Base-by-base conservation (phyloP, 2,888 invertebrate genomes). In the Yponomeuta cagnagella region DNA sequence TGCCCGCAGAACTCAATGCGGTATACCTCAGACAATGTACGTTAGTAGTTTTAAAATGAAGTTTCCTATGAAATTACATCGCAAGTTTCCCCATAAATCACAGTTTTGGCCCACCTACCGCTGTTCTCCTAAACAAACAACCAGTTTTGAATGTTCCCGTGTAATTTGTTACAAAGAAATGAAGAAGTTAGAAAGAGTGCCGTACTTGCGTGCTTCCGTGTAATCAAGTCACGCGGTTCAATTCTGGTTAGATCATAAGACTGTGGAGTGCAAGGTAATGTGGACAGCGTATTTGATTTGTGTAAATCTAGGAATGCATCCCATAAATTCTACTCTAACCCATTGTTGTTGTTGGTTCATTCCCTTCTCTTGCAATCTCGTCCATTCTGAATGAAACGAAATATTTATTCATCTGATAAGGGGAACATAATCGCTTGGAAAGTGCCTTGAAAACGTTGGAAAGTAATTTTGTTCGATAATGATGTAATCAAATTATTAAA, bases 161-260 rank as follows among this genome's bases (percentile, higher is more conserved):
- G 52, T 58, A 58, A 58, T 15, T 58, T 58, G 52, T 58, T 58
- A 37, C 43, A 43, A 43, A 43, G 10, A 67, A 43, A 67, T 67
- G n/a, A 67, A 23, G 48, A 68, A 68, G 68, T 68, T 23, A 23
- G n/a, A 68, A 68, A 48, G 23, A 43, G 23, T 0, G 33, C n/a
- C 1, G 37, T 43, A 4, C n/a, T 48, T 43, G 71, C 71, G 71
- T 71, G 71, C n/a, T 52, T 69, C 52, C 12, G 1, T 58, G 31
- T 68, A 63, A 68, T 71, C 68, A 71, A 68, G 63, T 58, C 68
- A 68, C 68, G 63, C 58, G 65, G 58, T 69, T 69, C 68, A 71
- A 63, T 68, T 63, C 64, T 68, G 12, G 71, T 68, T 71, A 69
- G 31, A 69, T 63, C 63, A 33, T 31, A 71, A 69, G 68, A 43